Percentiles rank a stretch among this genome's conserved stretches.
Conservation (phyloP, 2,797 vertebrate species). For the Cynodonichthys magdalenae region DNA sequence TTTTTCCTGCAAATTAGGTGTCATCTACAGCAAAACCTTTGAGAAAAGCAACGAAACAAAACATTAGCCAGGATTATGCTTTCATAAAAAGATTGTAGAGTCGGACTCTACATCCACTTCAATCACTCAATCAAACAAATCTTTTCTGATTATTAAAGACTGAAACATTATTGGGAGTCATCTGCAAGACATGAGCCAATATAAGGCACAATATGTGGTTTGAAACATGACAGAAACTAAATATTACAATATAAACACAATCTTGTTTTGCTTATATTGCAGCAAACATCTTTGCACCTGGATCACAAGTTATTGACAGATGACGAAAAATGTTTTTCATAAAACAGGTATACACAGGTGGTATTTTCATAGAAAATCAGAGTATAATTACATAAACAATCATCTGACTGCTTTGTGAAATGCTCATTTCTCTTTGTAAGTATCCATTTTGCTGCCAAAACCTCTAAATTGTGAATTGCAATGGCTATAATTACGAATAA, state of each 20-base stretch:
- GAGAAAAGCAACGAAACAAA: background rate
- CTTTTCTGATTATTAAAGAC: constrained; percentile 7
- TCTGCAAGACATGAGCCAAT: background rate
- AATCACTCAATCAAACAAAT: constrained; percentile 5
- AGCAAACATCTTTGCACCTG: constrained; percentile 18
- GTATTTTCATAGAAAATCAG: constrained; percentile 15
- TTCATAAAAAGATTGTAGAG: background rate
- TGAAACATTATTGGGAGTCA: constrained; percentile 7
- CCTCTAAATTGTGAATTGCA: constrained; percentile 22
- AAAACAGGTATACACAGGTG: constrained; percentile 17
- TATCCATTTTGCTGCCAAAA: constrained; percentile 22
- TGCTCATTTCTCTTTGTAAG: constrained; percentile 32
- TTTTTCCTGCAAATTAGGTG: background rate
- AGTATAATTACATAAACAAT: constrained; percentile 37
- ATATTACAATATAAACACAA: constrained; percentile 7
- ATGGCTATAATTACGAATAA: constrained; percentile 18
- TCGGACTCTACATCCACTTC: constrained; percentile 2
- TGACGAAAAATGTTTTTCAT: constrained; percentile 4
- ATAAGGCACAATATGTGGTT: background rate
- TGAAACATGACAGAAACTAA: constrained; percentile 14
- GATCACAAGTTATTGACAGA: constrained; percentile 8
- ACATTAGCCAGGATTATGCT: background rate
- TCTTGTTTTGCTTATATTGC: constrained; percentile 1
- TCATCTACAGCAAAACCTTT: background rate
- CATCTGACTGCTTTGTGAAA: constrained; percentile 20